Evolutionary conservation across 2,113 vertebrate species (phyloP), one percentile per base, ranked within the genome.

Genomic region (Brachyhypopomus gauderio): DNA sequence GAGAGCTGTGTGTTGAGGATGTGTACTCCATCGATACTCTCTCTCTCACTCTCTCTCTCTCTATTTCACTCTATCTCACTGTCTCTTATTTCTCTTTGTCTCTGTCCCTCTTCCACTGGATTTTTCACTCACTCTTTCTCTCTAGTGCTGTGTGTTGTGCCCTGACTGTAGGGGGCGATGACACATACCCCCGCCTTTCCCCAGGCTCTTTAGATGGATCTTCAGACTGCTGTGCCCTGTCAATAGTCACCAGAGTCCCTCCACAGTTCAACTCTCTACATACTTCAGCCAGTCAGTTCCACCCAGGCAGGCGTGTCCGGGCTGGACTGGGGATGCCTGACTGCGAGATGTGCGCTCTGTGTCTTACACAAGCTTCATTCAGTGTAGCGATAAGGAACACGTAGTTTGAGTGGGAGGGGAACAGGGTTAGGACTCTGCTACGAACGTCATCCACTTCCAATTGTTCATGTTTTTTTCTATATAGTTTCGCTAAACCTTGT

Each of bases 1-100:
- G 77, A 80, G 79, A 72, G 75, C 5, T 0, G 27, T 1, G 16
- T 41, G 23, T 66, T 72, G n/a, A 77, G 84, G 80, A 80, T 45
- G 59, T 72, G 58, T 36, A 66, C 73, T 64, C 56, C 14, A 63
- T 9, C 17, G 45, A 0, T 52, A 12, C 12, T 1, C 45, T 52
- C 8, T 11, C 9, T 19, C 69, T 30, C 48, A 27, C 5, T 56
- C 60, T 41, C 34, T 25, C 30, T 25, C 6, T 30, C 38, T 23
- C 38, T 62, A 22, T 76, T 19, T 69, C 19, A 27, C 25, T 22
- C 38, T 62, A 19, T 76, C 22, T 69, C 19, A 27, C 36, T 30
- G 9, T 3, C 56, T 45, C 52, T 7, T 27, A 0, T 52, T 30
- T 60, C 45, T 52, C 1, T 58, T 34, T 34, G 45, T 58, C 5